Evolutionary conservation across 2,113 vertebrate species (phyloP), one percentile per base, ranked within the genome.

Genomic region (Gymnocephalus cernua): DNA sequence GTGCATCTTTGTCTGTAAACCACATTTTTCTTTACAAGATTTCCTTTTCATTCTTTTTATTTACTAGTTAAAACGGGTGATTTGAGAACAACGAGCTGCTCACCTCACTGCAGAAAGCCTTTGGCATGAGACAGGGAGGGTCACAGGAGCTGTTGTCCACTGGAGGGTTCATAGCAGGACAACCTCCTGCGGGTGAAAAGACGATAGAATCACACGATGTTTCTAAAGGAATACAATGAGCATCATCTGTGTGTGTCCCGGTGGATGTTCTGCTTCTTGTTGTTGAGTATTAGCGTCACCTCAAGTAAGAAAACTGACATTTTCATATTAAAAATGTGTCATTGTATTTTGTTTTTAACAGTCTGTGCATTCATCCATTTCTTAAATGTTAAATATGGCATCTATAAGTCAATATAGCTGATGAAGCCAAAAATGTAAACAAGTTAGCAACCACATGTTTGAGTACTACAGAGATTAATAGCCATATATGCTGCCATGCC

Each of bases 21-120:
- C 45, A 62, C 25, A 50, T 69, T 59, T 38, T 29, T 38, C 29
- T 74, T 25, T 3, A 19, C 1, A 1, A 18, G 23, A 25, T 41
- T 44, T 21, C 44, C 35, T 18, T 35, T 41, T 77, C 23, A 47
- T 19, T 71, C 13, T 3, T 38, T 80, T 27, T 6, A 23, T 38
- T 21, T 53, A 11, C 44, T 11, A 6, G 25, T 41, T 29, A 9
- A 51, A 41, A 50, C 18, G 14, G 57, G 23, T 7, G 12, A 38
- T 3, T 5, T 53, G 41, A 65, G 35, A 50, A 75, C 15, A 53
- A 29, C 29, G 59, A 77, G 72, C 44, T 65, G 93, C 95, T 88
- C 94, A 98, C 98, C 97, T 99, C 96, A 5, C 95, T 96, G 91
- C 98, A 99, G 91, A 96, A 96, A 14, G 98, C 96, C 65, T 97